Percentiles rank a stretch among this genome's conserved stretches.
Evolutionary conservation across 2,797 vertebrate genomes (phyloP).

Genomic region (Pseudochaenichthys georgianus): DNA sequence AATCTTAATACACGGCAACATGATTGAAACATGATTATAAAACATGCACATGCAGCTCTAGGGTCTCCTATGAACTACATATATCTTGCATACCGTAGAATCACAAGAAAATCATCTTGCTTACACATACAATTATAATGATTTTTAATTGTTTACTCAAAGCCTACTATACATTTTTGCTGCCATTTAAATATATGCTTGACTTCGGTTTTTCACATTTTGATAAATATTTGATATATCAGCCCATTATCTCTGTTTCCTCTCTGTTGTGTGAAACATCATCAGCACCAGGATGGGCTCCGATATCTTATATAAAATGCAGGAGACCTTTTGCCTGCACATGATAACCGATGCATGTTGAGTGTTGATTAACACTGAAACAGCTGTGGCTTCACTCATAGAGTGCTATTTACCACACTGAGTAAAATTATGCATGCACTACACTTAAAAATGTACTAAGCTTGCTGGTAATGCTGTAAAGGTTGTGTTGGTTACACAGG

Average conservation of each 20-base stretch:
- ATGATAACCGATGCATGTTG: background rate
- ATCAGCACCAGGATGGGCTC: background rate
- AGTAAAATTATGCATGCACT: conserved; percentile 76
- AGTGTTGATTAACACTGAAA: conserved; percentile 37
- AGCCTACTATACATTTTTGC: background rate
- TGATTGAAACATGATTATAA: background rate
- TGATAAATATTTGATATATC: background rate
- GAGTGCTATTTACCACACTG: conserved; percentile 70
- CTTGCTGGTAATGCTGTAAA: conserved; percentile 72
- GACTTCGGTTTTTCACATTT: background rate
- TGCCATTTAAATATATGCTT: background rate
- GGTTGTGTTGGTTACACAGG: conserved; percentile 61
- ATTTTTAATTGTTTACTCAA: background rate
- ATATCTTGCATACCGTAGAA: background rate
- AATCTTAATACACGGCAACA: background rate
- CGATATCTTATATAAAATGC: background rate
- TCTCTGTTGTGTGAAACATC: background rate
- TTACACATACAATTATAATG: background rate
- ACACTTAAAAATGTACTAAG: conserved; percentile 74
- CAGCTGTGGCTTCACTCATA: conserved; percentile 24
- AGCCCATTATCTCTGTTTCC: background rate
- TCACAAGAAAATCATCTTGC: background rate
- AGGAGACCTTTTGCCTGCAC: conserved; percentile 13
- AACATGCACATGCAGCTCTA: background rate
- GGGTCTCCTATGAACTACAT: background rate